Conservation (phyloP, 2,797 vertebrate species). For the Acanthis flammea region DNA sequence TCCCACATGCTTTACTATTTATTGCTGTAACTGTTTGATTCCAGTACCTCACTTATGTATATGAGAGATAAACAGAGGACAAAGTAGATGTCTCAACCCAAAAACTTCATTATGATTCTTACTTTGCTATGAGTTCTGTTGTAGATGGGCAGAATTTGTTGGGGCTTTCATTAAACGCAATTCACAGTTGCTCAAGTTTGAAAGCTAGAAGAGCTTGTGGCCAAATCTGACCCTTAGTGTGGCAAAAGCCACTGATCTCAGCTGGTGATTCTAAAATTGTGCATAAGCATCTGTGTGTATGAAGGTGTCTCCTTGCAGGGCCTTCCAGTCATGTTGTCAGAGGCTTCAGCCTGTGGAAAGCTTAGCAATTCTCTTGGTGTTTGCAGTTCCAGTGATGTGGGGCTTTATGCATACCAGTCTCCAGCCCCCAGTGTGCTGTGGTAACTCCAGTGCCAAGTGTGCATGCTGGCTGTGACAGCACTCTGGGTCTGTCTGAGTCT, state of each 20-base stretch:
- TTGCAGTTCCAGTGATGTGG: neutral
- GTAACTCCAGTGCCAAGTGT: neutral
- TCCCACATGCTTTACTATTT: neutral
- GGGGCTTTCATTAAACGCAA: neutral
- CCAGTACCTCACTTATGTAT: neutral
- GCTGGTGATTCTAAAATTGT: neutral
- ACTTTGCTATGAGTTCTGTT: neutral
- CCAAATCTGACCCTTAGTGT: neutral
- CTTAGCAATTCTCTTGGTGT: neutral
- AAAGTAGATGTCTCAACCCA: neutral
- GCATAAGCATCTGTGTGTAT: neutral
- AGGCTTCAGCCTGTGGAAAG: neutral
- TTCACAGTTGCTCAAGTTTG: neutral
- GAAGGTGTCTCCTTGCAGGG: neutral
- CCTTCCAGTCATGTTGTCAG: neutral
- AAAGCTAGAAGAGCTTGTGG: neutral
- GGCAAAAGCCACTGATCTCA: neutral
- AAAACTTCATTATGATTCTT: neutral
- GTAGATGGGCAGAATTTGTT: neutral
- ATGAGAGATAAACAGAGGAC: neutral
- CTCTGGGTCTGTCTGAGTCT: neutral
- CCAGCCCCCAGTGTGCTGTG: neutral
- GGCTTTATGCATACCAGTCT: neutral
- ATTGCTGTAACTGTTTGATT: neutral
- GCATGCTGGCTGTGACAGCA: neutral